Conservation (phyloP, 2,797 vertebrate species). For the Neosalanx taihuensis region DNA sequence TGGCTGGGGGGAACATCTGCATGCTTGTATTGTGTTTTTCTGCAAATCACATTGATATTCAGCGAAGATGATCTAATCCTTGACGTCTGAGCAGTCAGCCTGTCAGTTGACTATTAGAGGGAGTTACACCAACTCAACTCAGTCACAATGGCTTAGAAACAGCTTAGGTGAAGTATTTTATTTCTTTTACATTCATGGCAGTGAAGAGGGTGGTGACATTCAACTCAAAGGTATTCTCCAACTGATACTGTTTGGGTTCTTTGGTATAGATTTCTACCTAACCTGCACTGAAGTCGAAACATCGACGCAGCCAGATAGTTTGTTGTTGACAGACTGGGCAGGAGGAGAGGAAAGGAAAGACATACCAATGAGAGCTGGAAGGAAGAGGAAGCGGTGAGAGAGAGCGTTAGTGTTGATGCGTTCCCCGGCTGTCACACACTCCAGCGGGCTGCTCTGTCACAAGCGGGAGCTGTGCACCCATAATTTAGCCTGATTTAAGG, state of each 20-base stretch:
- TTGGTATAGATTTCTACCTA: no score
- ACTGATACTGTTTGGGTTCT: neutral
- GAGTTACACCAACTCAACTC: no score
- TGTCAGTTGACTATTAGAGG: no score
- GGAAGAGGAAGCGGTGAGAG: constrained; percentile 21
- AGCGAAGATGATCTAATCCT: no score
- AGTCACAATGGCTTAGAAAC: no score
- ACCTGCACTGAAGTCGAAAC: neutral
- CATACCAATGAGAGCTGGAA: neutral
- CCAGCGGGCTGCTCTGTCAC: constrained; percentile 45
- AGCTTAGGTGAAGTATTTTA: no score
- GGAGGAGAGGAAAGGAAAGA: constrained; percentile 26
- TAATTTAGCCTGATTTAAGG: constrained; percentile 68
- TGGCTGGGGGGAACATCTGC: neutral
- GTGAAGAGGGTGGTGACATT: no score
- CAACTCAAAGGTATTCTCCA: no score
- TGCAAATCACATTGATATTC: neutral
- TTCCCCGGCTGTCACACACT: constrained; percentile 48
- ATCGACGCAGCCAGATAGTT: constrained; percentile 41
- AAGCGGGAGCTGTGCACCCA: constrained; percentile 56
- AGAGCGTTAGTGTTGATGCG: constrained; percentile 30
- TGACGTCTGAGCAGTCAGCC: no score
- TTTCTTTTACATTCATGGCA: no score
- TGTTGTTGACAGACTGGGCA: constrained; percentile 35
- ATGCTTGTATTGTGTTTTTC: neutral